Evolutionary conservation across 1,140 invertebrate species (phyloP).

Genomic region (Neuroterus valhalla): DNA sequence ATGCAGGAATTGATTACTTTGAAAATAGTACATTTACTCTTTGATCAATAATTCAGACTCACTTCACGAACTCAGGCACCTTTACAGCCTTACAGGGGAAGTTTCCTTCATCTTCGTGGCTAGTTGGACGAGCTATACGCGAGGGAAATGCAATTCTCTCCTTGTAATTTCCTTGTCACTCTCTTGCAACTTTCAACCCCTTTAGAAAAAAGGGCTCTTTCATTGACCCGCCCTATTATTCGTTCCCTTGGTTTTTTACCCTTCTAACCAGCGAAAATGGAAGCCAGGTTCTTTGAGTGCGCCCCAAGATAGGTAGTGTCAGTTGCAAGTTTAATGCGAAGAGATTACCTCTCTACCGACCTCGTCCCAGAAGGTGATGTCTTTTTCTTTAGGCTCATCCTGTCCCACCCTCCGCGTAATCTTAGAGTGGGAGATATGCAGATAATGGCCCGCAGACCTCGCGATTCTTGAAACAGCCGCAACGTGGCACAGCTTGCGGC

Average conservation of each 20-base stretch:
- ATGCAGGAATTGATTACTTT: conserved; percentile 8
- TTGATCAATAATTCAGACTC: conserved; percentile 2
- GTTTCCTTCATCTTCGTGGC: conserved; percentile 2
- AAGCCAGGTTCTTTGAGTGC: conserved; percentile 4
- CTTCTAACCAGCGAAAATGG: conserved; percentile 7
- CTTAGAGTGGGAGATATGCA: neutral
- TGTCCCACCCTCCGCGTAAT: neutral
- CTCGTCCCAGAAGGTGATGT: conserved; percentile 26
- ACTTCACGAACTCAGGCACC: neutral
- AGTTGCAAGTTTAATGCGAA: conserved; percentile 50
- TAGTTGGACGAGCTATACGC: conserved; percentile 21
- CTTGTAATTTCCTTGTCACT: conserved; percentile 47
- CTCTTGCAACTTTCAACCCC: conserved; percentile 26
- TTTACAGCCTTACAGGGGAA: neutral
- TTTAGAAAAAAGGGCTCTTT: conserved; percentile 15
- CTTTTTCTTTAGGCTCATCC: neutral
- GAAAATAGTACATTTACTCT: conserved; percentile 19
- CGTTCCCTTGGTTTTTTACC: conserved; percentile 4
- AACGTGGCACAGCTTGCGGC: conserved; percentile 32
- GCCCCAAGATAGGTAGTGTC: conserved; percentile 34
- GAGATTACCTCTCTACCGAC: conserved; percentile 41
- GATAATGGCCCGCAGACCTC: neutral
- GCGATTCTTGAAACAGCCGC: conserved; percentile 6
- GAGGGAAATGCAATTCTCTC: conserved; percentile 53
- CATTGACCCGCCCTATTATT: conserved; percentile 14